Percentiles rank a stretch among this genome's conserved stretches.
These are phyloP conservation scores for Drosophila erecta DNA, from an alignment of 1,140 invertebrate genomes.

Conservation along the genomic window DNA sequence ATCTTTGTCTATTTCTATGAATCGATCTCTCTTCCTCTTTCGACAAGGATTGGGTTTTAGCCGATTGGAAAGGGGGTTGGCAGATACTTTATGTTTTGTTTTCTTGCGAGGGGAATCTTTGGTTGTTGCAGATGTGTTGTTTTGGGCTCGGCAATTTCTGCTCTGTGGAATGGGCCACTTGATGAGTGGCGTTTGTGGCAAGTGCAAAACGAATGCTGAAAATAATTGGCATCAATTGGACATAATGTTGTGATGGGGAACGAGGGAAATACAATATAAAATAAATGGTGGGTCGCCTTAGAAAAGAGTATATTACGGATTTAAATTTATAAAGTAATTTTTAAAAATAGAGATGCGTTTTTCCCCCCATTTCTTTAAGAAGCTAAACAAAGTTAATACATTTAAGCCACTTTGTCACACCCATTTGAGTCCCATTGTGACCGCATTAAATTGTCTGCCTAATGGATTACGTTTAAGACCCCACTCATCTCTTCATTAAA, in stretches of 20 bases:
- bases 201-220: conserved; percentile 32
- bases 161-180: conserved; percentile 26
- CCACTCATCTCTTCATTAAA: conserved; percentile 22
- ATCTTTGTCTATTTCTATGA: conserved; percentile 1
- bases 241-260: conserved; percentile 22
- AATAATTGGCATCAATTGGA: conserved; percentile 43
- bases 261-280: too few relatives aligned
- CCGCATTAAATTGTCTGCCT: conserved; percentile 25
- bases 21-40: conserved; percentile 11
- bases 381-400: conserved; percentile 5
- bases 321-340: too few relatives aligned
- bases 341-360: too few relatives aligned
- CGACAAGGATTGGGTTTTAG: conserved; percentile 11
- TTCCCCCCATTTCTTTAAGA: neutral
- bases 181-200: conserved; percentile 42
- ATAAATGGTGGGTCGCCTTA: too few relatives aligned
- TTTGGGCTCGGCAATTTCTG: conserved; percentile 18
- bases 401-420: conserved; percentile 4
- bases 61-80: conserved; percentile 29
- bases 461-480: conserved; percentile 28
- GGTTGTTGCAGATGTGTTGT: conserved; percentile 5
- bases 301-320: too few relatives aligned
- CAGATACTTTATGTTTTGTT: conserved; percentile 35
- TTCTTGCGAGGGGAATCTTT: conserved; percentile 6
- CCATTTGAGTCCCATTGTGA: neutral